phyloP scores from a whole-genome alignment of 2,113 vertebrate genomes.

The Mugil cephalus region DNA sequence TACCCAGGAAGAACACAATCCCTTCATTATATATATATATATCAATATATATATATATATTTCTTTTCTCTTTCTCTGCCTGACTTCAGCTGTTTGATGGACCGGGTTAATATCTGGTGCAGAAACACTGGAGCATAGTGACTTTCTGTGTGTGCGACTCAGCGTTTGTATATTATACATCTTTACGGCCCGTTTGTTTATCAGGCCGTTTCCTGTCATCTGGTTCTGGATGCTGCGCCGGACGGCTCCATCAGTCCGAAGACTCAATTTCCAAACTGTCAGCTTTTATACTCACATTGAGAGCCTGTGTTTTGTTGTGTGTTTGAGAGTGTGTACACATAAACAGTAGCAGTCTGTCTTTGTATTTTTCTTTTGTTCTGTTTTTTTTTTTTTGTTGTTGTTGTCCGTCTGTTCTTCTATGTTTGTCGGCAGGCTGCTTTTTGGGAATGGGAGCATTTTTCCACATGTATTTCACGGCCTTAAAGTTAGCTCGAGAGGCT shows the following conservation, averaged over 20 bases:
- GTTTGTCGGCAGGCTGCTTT: background rate
- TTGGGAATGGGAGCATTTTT: too few species aligned
- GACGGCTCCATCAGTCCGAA: constrained; percentile 59
- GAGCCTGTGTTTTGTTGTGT: constrained; percentile 44
- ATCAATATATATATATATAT: too few species aligned
- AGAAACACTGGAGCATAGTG: constrained; percentile 6
- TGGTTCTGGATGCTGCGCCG: constrained; percentile 41
- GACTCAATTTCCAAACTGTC: constrained; percentile 75
- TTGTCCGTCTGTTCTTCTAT: background rate
- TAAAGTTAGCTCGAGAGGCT: too few species aligned
- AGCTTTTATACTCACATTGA: constrained; percentile 55
- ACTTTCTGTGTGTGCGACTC: constrained; percentile 1
- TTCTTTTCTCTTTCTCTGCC: background rate
- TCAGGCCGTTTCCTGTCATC: constrained; percentile 39
- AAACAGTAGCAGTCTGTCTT: background rate
- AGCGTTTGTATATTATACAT: constrained; percentile 55
- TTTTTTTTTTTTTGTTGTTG: background rate
- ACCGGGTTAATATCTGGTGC: constrained; percentile 50
- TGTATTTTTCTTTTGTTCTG: background rate
- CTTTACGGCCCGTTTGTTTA: constrained; percentile 43
- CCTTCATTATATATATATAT: constrained; percentile 43
- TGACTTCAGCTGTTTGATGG: constrained; percentile 36
- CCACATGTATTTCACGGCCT: too few species aligned
- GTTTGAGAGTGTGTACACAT: constrained; percentile 15
- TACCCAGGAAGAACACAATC: constrained; percentile 39